Percentiles rank a stretch among this genome's conserved stretches.
Conservation (phyloP, 2,113 vertebrate genomes). For the Rhodinocichla rosea region DNA sequence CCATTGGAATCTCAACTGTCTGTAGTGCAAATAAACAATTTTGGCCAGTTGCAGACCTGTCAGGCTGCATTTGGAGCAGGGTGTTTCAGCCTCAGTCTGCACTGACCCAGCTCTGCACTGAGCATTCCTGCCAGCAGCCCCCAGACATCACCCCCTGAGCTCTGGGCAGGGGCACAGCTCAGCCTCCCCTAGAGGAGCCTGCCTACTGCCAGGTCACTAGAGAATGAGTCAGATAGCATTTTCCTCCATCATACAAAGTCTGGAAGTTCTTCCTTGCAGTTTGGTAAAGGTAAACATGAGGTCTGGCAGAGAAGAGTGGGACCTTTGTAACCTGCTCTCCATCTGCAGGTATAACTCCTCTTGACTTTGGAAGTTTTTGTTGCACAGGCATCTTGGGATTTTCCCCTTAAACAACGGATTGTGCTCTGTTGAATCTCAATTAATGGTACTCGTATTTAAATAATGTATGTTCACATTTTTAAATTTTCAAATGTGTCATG, state of each 20-base stretch:
- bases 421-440: background rate
- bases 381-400: background rate
- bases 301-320: background rate
- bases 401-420: background rate
- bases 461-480: conserved; percentile 28
- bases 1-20: background rate
- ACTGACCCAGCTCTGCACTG: background rate
- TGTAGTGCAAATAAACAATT: background rate
- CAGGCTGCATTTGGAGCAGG: background rate
- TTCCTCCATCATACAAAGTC: background rate
- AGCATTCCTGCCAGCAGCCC: background rate
- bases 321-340: background rate
- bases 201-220: background rate
- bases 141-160: background rate
- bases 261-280: background rate
- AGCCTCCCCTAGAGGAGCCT: background rate
- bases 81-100: background rate
- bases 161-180: background rate
- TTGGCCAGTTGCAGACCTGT: background rate
- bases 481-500: conserved; percentile 34
- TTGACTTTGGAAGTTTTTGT: background rate
- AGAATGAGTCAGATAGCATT: background rate
- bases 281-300: background rate
- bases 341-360: background rate
- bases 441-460: conserved; percentile 27